Evolutionary conservation across 2,888 invertebrate species (phyloP), one percentile per base, ranked within the genome.

Genomic region (Noctua janthe): DNA sequence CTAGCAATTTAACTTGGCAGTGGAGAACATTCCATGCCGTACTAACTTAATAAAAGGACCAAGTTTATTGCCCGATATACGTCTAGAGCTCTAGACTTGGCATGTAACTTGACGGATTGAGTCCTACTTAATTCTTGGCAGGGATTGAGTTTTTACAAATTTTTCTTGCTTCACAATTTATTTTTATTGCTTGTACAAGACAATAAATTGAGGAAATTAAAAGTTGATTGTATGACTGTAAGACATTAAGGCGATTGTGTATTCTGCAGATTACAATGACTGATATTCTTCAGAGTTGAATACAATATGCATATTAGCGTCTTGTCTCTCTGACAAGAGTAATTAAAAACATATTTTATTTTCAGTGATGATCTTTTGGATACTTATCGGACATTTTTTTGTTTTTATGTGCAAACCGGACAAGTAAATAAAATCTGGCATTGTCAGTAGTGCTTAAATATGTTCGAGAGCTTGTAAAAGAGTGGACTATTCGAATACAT

Each of bases 1-100:
- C 77, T 59, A 81, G 87, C 90, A 86, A 90, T 91, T 88, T 90
- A 87, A 79, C 76, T 87, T 86, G 84, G 83, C 86, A 85, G 78
- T 77, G 59, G 88, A 84, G 81, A 87, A 83, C 82, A 84, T 85
- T 85, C 79, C 71, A 80, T 82, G 72, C 71, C 17, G 72, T 78
- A 66, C 77, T 79, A 89, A 88, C 83, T 84, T 87, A 82, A 89
- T 88, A 85, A 85, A 87, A 86, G 82, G 78, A 86, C 74, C 29
- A 84, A 83, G 82, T 89, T 86, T 88, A 85, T 80, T 29, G 81
- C 71, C 29, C 47, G 80, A 76, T 74, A 81, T 83, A 80, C 78
- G 77, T 85, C 82, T 69, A 47, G n/a, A 69, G 64, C 20, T 47
- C 47, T 84, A 83, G 64, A 81, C 70, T 90, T 89, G 83, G 84